Base-by-base conservation (phyloP, 2,888 invertebrate genomes). In the Helicoverpa assulta region DNA sequence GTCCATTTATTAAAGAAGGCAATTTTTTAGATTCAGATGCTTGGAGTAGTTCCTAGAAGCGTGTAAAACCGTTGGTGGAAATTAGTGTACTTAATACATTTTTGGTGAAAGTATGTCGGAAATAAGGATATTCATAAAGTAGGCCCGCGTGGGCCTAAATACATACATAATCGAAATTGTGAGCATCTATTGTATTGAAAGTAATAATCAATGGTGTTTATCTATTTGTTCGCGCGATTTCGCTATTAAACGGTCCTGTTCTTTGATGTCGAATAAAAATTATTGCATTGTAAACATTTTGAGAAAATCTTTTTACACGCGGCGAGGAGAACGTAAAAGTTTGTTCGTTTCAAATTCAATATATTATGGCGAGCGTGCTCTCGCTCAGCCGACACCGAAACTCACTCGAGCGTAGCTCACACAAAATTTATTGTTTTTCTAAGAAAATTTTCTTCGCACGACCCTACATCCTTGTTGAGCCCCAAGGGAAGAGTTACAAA, bases 281-380 rank as follows among this genome's bases (percentile, higher is more conserved):
- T 90, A 93, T 92, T 91, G 92, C 91, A 93, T 93, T 91, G 92
- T 92, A 93, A 94, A 93, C 92, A 94, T 93, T 94, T 90, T 89
- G 87, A 87, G 92, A 89, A 93, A 94, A 95, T 94, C 93, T 93
- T 94, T 94, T 94, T 93, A 94, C 92, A 92, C 89, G 90, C 90
- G 90, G 91, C 89, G 87, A 86, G 86, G 89, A 89, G 91, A 92
- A 93, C 92, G 94, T 90, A 89, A 94, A 95, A 95, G 93, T 95
- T 95, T 95, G 94, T 95, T 94, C 95, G 94, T 94, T 95, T 95
- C 94, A 94, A 94, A 95, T 95, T 95, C 95, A 95, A 95, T 95
- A 95, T 95, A 95, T 95, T 95, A 95, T 91, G 92, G 94, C 91
- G 94, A 91, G 95, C 95, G 95, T 94, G 95, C 95, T 93, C 93